These are phyloP conservation scores for Axinella damicornis DNA, from an alignment of 37 sponge, comb jelly and placozoan genomes.

Conservation along the genomic window DNA sequence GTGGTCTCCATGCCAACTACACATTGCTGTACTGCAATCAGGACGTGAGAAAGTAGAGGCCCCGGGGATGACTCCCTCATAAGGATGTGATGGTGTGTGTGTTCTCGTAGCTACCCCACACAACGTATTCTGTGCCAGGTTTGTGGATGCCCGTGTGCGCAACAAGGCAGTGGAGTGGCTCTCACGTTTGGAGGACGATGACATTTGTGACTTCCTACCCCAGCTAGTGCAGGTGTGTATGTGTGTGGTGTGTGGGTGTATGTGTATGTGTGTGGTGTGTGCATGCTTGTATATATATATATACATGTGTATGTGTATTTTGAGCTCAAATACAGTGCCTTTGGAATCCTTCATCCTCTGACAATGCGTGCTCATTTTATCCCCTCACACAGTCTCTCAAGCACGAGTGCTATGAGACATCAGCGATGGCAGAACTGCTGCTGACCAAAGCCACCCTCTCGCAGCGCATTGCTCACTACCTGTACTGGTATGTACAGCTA, in stretches of 20 bases:
- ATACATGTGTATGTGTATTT: too few species aligned
- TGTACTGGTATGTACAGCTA: slow-evolving; percentile 53
- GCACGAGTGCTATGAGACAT: slow-evolving; percentile 44
- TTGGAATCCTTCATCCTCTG: neutral
- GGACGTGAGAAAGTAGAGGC: too few species aligned
- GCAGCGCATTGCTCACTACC: slow-evolving; percentile 61
- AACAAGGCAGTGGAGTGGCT: slow-evolving; percentile 63
- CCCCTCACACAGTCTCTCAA: slow-evolving; percentile 28
- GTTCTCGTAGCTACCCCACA: too few species aligned
- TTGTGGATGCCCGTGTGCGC: slow-evolving; percentile 56
- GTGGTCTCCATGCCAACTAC: too few species aligned
- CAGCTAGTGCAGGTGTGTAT: slow-evolving; percentile 70
- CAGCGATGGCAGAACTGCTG: slow-evolving; percentile 59
- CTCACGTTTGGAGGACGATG: slow-evolving; percentile 46
- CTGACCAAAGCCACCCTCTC: slow-evolving; percentile 40
- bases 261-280: neutral
- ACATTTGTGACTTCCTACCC: slow-evolving; percentile 71
- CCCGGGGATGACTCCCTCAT: too few species aligned
- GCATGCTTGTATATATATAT: too few species aligned
- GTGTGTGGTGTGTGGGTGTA: slow-evolving; percentile 4
- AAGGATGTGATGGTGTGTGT: too few species aligned
- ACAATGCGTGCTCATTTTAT: too few species aligned
- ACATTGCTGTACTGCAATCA: too few species aligned
- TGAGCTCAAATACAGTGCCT: neutral
- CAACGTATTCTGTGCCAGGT: slow-evolving; percentile 8